phyloP scores from a whole-genome alignment of 2,888 invertebrate genomes.

The Agrotis clavis region DNA sequence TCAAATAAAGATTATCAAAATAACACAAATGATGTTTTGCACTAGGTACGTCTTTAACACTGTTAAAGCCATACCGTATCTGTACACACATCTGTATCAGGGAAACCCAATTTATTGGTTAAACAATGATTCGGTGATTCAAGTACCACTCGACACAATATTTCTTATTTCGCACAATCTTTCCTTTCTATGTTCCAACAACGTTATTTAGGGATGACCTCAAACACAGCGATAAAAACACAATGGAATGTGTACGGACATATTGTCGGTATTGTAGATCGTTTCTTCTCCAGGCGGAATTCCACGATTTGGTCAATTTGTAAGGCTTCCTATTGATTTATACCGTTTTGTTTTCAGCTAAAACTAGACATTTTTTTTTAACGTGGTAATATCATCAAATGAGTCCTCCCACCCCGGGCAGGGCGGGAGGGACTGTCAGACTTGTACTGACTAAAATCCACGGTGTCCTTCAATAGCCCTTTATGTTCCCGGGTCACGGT shows the following conservation, averaged over 20 bases:
- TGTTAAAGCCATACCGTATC: neutral
- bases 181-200: slow-evolving; percentile 13
- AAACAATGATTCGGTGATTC: neutral
- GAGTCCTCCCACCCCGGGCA: too few species aligned
- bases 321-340: slow-evolving; percentile 15
- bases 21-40: too few species aligned
- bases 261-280: slow-evolving; percentile 3
- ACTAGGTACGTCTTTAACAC: too few species aligned
- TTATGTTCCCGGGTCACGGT: too few species aligned
- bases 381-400: too few species aligned
- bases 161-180: slow-evolving; percentile 17
- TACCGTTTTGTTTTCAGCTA: neutral
- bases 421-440: too few species aligned
- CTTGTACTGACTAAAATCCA: too few species aligned
- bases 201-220: slow-evolving; percentile 45
- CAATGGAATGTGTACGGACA: slow-evolving; percentile 33
- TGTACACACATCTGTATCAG: too few species aligned
- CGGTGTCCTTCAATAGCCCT: too few species aligned
- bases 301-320: neutral
- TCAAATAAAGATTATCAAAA: too few species aligned
- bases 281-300: slow-evolving; percentile 13
- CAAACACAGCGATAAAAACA: slow-evolving; percentile 38
- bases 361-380: slow-evolving; percentile 1
- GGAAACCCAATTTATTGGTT: neutral
- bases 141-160: slow-evolving; percentile 2